Base-by-base conservation (phyloP, 2,888 invertebrate species). In the Ecdyonurus torrentis region DNA sequence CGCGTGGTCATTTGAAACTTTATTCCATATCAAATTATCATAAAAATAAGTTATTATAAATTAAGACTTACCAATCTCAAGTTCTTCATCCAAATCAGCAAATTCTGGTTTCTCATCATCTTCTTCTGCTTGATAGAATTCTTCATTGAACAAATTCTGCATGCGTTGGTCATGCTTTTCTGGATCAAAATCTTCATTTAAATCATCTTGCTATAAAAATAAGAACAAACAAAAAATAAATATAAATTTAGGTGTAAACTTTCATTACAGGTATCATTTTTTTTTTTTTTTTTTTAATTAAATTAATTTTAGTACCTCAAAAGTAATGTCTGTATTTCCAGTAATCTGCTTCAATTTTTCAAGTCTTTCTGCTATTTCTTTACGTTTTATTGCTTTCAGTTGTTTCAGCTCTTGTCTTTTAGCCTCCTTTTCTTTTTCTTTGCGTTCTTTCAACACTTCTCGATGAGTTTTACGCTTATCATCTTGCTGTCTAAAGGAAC, bases 131-230 rank as follows among this genome's bases (percentile, higher is more conserved):
- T 84, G 79, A 75, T 97, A 96, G 77, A 87, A 96, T 62, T 92
- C 83, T 59, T 92, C 88, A 74, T 88, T 84, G 74, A 96, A 97
- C 59, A 94, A 75, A 70, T 86, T 81, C 68, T 83, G 79, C 96
- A 97, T 97, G 70, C 86, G 82, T 65, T 79, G 78, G 74, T 97
- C 96, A 74, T 97, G 87, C 65, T 85, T 85, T 7, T 81, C 85
- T 0, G 96, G 94, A 77, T 97, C 91, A 74, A 96, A 94, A 70
- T 94, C 93, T 2, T 83, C 87, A 61, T 96, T 91, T 19, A 97
- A 77, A 71, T 96, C 94, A 5, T 84, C 81, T 66, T 88, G 84
- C 76, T 84, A 75, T 66, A 81, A 71, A 52, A 63, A 2, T n/a
- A 15, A 37, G 10, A 23, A n/a, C n/a, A n/a, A n/a, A n/a, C n/a